Evolutionary conservation across 2,113 vertebrate species (phyloP).

Genomic region (Ardeotis arabs): DNA sequence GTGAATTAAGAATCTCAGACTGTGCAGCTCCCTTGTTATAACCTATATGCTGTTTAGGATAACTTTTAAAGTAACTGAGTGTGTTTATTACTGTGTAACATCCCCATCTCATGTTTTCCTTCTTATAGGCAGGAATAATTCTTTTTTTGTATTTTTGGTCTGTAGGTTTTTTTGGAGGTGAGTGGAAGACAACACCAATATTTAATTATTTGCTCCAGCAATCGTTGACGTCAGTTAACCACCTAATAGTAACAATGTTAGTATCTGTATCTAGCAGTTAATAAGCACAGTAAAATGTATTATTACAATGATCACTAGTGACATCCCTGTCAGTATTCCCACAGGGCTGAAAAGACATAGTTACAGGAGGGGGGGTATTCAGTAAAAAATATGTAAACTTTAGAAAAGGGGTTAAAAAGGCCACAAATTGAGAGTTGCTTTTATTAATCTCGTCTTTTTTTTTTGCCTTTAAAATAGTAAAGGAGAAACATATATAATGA

Average conservation of each 20-base stretch:
- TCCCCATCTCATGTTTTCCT: neutral
- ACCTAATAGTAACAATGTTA: neutral
- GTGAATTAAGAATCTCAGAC: neutral
- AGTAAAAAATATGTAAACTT: neutral
- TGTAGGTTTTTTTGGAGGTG: neutral
- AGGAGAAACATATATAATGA: neutral
- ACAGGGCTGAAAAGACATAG: neutral
- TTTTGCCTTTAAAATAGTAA: neutral
- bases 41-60: neutral
- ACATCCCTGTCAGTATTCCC: neutral
- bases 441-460: neutral
- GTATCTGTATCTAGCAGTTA: neutral
- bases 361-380: accelerated
- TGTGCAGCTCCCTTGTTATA: neutral
- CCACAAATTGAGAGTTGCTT: neutral
- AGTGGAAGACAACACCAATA: neutral
- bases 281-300: neutral
- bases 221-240: neutral
- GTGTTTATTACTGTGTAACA: neutral
- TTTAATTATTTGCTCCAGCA: neutral
- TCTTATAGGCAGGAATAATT: neutral
- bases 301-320: neutral
- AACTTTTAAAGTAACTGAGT: neutral
- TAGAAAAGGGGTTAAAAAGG: neutral
- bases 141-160: neutral